phyloP scores from a whole-genome alignment of 2,797 vertebrate species.

The Pseudotriccus pelzelni region DNA sequence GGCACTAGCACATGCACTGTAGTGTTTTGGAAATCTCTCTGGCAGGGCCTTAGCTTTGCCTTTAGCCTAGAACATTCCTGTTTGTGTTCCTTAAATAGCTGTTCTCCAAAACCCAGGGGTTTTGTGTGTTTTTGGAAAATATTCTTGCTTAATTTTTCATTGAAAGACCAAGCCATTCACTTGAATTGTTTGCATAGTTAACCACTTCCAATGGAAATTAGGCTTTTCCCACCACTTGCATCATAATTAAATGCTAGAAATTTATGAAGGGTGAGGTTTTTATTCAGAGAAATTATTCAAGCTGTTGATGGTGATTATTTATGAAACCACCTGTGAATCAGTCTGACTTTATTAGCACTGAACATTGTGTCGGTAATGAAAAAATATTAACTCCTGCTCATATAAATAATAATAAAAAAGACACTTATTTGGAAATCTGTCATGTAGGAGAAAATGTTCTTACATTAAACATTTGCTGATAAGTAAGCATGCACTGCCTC shows the following conservation, averaged over 20 bases:
- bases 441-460: background rate
- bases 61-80: background rate
- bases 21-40: background rate
- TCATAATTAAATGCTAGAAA: background rate
- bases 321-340: background rate
- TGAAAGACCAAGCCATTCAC: background rate
- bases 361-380: background rate
- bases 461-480: background rate
- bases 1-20: rapidly evolving
- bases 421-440: background rate
- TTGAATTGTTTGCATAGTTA: background rate
- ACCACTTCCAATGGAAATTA: background rate
- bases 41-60: background rate
- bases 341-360: background rate
- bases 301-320: background rate
- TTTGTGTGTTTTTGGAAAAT: background rate
- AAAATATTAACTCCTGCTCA: background rate
- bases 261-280: background rate
- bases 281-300: background rate
- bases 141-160: background rate
- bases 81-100: background rate
- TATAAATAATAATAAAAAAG: background rate
- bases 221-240: background rate
- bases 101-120: rapidly evolving
- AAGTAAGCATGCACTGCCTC: background rate